phyloP scores from a whole-genome alignment of 2,888 invertebrate species.

The Bellardia pandia region DNA sequence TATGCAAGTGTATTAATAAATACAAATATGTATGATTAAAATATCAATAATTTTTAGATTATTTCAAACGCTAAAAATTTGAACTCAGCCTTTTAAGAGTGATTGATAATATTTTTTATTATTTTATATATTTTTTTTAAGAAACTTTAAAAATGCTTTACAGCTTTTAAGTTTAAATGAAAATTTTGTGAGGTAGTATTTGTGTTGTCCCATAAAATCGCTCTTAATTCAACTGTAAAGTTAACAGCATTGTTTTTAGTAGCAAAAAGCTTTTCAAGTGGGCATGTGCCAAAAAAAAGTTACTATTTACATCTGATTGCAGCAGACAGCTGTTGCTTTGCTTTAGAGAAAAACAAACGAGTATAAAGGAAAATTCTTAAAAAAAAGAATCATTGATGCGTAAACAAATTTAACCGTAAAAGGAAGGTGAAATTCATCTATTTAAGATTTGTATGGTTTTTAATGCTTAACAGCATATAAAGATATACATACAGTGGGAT shows the following conservation, averaged over 20 bases:
- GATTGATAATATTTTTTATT: no score
- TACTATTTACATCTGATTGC: not conserved
- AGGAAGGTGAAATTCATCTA: not conserved
- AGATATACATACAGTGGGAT: no score
- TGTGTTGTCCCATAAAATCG: not conserved
- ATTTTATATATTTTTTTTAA: no score
- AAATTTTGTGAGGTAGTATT: not conserved
- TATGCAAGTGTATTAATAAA: not conserved
- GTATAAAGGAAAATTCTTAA: not conserved
- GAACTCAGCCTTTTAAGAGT: no score
- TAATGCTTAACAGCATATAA: no score
- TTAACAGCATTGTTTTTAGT: not conserved
- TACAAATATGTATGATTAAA: not conserved
- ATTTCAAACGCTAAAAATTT: no score
- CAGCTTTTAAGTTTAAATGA: not conserved
- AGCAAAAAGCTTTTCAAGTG: constrained; percentile 33
- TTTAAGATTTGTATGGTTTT: no score
- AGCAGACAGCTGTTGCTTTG: constrained; percentile 67
- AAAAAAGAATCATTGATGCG: constrained; percentile 1
- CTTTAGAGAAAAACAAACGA: not conserved
- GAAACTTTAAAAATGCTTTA: not conserved
- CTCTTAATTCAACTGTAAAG: not conserved
- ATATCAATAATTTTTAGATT: no score
- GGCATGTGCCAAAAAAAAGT: constrained; percentile 50
- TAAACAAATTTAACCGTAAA: constrained; percentile 40